Percentiles rank a stretch among this genome's conserved stretches.
These are phyloP conservation scores for Tetraneura akinire DNA, from an alignment of 1,140 invertebrate genomes.

Conservation along the genomic window DNA sequence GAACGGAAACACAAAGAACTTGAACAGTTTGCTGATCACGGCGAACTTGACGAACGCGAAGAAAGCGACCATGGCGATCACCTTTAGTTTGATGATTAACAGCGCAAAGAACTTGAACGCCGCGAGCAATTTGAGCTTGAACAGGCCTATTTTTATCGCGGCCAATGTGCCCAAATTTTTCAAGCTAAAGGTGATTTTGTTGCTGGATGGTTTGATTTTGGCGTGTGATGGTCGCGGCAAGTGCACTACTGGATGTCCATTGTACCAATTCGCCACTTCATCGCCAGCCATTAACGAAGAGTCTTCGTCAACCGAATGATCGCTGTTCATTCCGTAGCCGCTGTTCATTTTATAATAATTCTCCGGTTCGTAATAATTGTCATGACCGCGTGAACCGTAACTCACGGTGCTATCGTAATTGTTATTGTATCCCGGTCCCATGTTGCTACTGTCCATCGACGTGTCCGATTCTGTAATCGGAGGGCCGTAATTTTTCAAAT, in stretches of 20 bases:
- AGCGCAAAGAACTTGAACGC: not conserved
- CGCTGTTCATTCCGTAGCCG: not conserved
- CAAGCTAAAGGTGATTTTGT: not conserved
- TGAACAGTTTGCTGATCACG: not conserved
- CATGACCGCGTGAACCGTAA: too few relatives aligned
- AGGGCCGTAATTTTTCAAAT: slow-evolving; percentile 10
- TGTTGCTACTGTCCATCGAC: not conserved
- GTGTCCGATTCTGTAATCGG: not conserved
- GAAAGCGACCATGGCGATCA: not conserved
- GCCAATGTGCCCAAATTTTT: not conserved
- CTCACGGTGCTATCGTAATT: not conserved
- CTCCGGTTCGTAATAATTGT: not conserved
- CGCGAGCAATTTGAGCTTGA: not conserved
- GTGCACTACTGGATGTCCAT: not conserved
- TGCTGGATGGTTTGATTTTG: not conserved
- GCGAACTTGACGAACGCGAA: not conserved
- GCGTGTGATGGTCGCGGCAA: not conserved
- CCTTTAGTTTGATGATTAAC: not conserved
- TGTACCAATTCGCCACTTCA: not conserved
- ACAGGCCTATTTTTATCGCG: not conserved
- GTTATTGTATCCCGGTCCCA: not conserved
- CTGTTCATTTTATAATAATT: not conserved
- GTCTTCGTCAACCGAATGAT: not conserved
- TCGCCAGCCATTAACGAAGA: not conserved
- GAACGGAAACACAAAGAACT: not conserved